Base-by-base conservation (phyloP, 2,888 invertebrate genomes). In the Dastarcus helophoroides region DNA sequence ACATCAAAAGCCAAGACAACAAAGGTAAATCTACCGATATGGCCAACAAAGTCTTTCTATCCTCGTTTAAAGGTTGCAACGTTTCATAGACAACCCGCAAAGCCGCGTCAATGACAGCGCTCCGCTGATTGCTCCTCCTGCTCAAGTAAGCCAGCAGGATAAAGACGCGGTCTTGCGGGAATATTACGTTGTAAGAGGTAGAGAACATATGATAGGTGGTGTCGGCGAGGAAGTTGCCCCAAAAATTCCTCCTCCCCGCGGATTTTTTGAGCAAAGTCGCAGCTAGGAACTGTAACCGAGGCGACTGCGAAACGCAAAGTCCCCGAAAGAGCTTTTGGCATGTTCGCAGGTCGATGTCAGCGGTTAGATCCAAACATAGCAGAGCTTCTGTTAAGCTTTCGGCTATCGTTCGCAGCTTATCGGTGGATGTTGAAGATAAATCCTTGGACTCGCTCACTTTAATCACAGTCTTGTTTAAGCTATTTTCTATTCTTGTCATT, bases 161-260 rank as follows among this genome's bases (percentile, higher is more conserved):
- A 51, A 93, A 85, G 37, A 90, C 82, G 50, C 89, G 77, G 62
- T 91, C 89, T 48, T 89, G 81, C 8, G 90, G 84, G 41, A 84
- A 82, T 27, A 84, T 78, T 43, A 76, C 72, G 14, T 77, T 78
- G 44, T 84, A 82, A 24, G 79, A 75, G 0, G 81, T 77, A 1
- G 81, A 77, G 56, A 86, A 90, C 48, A 88, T 75, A 38, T 71
- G 69, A 12, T 77, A 73, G 33, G 93, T 71, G 14, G 81, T 82
- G 48, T 81, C 79, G 1, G 88, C 83, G n/a, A 93, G 67, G 51
- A 85, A 88, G 42, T 78, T 73, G 22, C 91, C 91, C 91, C 93
- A 93, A 83, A 89, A 93, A 8, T 33, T 27, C 4, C 43, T 34
- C 10, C 39, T 39, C 3, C 50, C 46, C 31, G 53, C 51, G 5